Percentiles rank a stretch among this genome's conserved stretches.
Conservation (phyloP, 2,888 invertebrate genomes). For the Diadegma fenestrale region DNA sequence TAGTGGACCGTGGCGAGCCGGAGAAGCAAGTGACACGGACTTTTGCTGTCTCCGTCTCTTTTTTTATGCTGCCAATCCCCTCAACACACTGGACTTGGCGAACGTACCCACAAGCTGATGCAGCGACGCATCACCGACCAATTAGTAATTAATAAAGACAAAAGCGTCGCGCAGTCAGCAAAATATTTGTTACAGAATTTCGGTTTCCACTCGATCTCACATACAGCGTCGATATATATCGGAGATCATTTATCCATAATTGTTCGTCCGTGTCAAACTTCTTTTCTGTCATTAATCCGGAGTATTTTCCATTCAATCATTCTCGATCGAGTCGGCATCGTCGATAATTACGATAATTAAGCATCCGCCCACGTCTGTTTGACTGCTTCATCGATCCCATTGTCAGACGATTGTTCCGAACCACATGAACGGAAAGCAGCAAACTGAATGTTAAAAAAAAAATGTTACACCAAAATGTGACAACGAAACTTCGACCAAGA, state of each 20-base stretch:
- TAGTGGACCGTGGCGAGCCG: conserved; percentile 24
- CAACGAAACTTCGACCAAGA: background rate
- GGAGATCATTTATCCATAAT: background rate
- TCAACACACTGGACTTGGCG: conserved; percentile 37
- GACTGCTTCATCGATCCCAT: background rate
- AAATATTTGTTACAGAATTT: conserved; percentile 2
- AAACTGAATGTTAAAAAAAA: background rate
- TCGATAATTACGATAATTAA: background rate
- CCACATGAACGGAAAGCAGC: background rate
- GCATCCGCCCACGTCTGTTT: background rate
- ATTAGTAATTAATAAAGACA: conserved; percentile 80
- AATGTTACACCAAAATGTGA: background rate
- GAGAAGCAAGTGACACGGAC: conserved; percentile 57
- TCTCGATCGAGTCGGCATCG: background rate
- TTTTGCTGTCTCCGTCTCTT: conserved; percentile 24
- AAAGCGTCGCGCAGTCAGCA: conserved; percentile 40
- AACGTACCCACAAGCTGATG: conserved; percentile 71
- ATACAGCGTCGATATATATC: background rate
- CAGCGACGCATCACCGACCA: conserved; percentile 69
- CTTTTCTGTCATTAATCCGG: background rate
- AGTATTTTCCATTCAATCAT: background rate
- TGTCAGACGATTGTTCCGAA: background rate
- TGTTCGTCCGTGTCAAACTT: background rate
- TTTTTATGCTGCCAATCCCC: conserved; percentile 23
- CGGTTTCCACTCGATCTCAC: conserved; percentile 2